A percentile compares a stretch with the other conserved stretches of the same genome.
Evolutionary conservation across 2,888 invertebrate species (phyloP).

Genomic region (Dryadula phaetusa): DNA sequence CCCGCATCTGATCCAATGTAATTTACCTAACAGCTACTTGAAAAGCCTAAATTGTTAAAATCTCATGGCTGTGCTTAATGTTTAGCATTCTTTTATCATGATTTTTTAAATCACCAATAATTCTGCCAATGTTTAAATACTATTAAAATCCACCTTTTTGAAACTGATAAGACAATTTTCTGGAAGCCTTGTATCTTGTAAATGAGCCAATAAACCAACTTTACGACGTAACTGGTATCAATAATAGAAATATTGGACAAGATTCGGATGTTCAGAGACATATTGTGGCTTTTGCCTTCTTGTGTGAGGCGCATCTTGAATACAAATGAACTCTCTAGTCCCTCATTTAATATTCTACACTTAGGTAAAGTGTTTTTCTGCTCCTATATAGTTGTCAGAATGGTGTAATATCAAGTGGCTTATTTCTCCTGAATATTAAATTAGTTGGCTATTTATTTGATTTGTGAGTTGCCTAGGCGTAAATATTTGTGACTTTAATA

Average conservation of each 20-base stretch:
- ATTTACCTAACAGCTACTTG: constrained; percentile 41
- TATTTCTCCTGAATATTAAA: constrained; percentile 43
- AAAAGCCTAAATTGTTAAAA: constrained; percentile 44
- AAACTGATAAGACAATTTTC: constrained; percentile 23
- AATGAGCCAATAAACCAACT: constrained; percentile 44
- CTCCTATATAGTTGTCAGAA: constrained; percentile 49
- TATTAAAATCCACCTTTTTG: neutral
- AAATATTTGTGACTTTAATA: constrained; percentile 36
- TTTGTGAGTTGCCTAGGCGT: constrained; percentile 26
- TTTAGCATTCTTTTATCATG: no score
- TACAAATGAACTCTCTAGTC: constrained; percentile 61
- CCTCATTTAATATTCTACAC: constrained; percentile 63
- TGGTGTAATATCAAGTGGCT: constrained; percentile 36
- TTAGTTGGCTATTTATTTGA: constrained; percentile 41
- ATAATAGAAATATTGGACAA: constrained; percentile 74
- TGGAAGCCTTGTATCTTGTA: constrained; percentile 36
- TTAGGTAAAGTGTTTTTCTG: constrained; percentile 65
- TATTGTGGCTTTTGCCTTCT: constrained; percentile 77
- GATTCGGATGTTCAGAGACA: constrained; percentile 72
- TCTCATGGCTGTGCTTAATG: constrained; percentile 33
- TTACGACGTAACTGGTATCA: constrained; percentile 48
- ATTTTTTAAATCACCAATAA: neutral
- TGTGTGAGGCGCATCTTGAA: constrained; percentile 63
- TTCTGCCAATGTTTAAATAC: neutral
- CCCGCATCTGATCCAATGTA: constrained; percentile 50